Evolutionary conservation across 2,113 vertebrate species (phyloP), one percentile per base, ranked within the genome.

Genomic region (Lycaon pictus): DNA sequence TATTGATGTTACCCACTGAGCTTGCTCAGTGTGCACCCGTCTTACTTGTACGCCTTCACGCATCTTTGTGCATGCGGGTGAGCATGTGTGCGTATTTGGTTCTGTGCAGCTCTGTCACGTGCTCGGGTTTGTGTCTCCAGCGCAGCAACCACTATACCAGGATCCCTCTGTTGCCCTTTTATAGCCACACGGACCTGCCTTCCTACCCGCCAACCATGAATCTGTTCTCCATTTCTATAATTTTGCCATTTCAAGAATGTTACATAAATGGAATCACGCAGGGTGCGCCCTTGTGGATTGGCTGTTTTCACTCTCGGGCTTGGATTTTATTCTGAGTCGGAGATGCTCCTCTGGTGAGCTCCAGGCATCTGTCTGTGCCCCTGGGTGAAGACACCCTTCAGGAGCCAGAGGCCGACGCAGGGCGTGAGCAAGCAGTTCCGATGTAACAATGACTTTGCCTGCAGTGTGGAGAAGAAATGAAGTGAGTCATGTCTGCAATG

Each of bases 1-100:
- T 20, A 1, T 0, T 25, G 72, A 35, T 65, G 1, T 5, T 5
- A 5, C 1, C 32, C 35, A 0, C 56, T 1, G n/a, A 4, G 4
- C 7, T 60, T 27, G 11, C 25, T 56, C 56, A 32, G 11, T 3
- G 37, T 43, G 53, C 19, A 7, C 15, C 37, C 0, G 15, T 37
- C 60, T 2, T 12, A 2, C 13, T 9, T 43, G n/a, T 3, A 5
- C 32, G 19, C 11, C 0, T 65, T 1, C 17, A 22, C 0, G 1
- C 5, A 20, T 43, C 43, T 43, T 43, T 29, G 51, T 22, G 11
- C n/a, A 12, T 11, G 9, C 22, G 22, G 3, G 16, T 4, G 15
- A 1, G 43, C 48, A 11, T 11, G 48, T 19, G 90, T 1, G 7
- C 43, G 7, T 51, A 3, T 3, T 0, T 19, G 7, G 43, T 11